A percentile compares a stretch with the other conserved stretches of the same genome.
Evolutionary conservation across 2,113 vertebrate species (phyloP).

Genomic region (Cathartes aura): DNA sequence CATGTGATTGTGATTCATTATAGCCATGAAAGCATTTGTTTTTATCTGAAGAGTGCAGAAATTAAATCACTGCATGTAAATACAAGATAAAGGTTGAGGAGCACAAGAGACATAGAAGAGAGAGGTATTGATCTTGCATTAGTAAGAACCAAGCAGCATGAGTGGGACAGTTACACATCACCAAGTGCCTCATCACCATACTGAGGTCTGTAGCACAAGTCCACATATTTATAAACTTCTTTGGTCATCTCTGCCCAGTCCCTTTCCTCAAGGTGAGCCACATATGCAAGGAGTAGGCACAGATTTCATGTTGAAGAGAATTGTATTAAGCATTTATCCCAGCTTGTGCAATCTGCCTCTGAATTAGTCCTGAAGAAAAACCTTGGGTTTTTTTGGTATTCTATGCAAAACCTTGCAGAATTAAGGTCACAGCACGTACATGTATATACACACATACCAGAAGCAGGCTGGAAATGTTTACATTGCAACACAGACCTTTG

Average conservation of each 20-base stretch:
- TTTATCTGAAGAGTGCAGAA: slow-evolving; percentile 21
- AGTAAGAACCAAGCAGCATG: rapidly evolving
- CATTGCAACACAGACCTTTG: not conserved
- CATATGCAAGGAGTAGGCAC: not conserved
- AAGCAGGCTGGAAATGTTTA: not conserved
- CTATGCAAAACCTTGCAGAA: not conserved
- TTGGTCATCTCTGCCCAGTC: not conserved
- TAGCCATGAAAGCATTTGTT: not conserved
- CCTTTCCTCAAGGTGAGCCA: not conserved
- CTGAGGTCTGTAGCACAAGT: not conserved
- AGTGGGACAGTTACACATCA: not conserved
- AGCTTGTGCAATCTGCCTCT: not conserved
- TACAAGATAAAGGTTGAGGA: not conserved
- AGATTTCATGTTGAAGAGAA: not conserved
- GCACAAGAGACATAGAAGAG: not conserved
- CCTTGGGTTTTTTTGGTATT: rapidly evolving
- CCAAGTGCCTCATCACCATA: not conserved
- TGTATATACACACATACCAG: too few species aligned
- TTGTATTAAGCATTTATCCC: not conserved
- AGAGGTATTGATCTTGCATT: not conserved
- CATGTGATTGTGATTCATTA: not conserved
- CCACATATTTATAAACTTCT: not conserved
- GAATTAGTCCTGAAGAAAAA: not conserved
- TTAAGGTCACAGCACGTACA: not conserved
- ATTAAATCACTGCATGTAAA: not conserved